Base-by-base conservation (phyloP, 1,140 invertebrate genomes). In the Hirudo medicinalis region DNA sequence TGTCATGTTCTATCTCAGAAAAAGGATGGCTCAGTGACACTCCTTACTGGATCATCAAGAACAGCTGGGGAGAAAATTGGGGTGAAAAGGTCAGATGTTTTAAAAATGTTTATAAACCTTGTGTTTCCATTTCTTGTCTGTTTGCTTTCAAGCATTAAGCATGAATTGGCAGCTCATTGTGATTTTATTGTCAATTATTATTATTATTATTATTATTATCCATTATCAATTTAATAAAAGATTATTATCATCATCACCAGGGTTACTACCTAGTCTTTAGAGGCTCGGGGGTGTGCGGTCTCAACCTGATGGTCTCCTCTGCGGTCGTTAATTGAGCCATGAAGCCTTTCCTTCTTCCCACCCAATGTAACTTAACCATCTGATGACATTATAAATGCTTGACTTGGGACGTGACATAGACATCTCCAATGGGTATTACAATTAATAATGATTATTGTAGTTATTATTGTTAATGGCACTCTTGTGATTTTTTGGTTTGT, bases 191-290 rank as follows among this genome's bases (percentile, higher is more conserved):
- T n/a, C n/a, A n/a, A n/a, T n/a, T n/a, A n/a, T n/a, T n/a, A n/a
- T n/a, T n/a, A n/a, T n/a, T n/a, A n/a, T n/a, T n/a, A n/a, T n/a
- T n/a, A n/a, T n/a, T n/a, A n/a, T n/a, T n/a, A n/a, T n/a, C 32
- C 15, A 49, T 40, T 4, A 15, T 49, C 43, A 49, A 49, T 49
- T 13, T 49, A 71, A 68, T 54, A 71, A n/a, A 36, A 19, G 15
- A 32, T 55, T 60, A 29, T 54, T 25, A 43, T 29, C 29, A 60
- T 75, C 67, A 71, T 66, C 76, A 77, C 20, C 86, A 91, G 85
- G 95, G 95, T 11, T 98, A 97, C 79, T 99, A 97, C 79, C 86
- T 91, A 75, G 87, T 97, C 25, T 98, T 91, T 79, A 85, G 95
- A 74, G 95, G 95, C 25, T 91, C 91, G 81, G 93, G 94, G 67